A percentile compares a stretch with the other conserved stretches of the same genome.
These are phyloP conservation scores for Hyles euphorbiae DNA, from an alignment of 1,140 invertebrate species.

Conservation along the genomic window DNA sequence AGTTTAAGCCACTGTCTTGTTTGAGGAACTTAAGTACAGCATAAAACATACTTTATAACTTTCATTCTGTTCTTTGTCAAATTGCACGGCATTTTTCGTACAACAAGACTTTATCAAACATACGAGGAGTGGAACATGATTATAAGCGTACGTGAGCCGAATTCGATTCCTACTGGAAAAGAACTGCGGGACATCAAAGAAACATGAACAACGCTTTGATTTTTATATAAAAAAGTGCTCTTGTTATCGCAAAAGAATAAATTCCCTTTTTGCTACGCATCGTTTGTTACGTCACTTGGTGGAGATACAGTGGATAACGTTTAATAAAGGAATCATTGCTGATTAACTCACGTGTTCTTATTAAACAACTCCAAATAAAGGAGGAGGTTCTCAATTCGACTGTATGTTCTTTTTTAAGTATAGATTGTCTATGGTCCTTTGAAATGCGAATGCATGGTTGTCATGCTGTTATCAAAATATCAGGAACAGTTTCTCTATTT, in stretches of 20 bases:
- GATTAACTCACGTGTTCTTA: too few species aligned
- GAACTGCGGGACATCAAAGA: conserved; percentile 57
- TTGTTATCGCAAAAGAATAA: conserved; percentile 48
- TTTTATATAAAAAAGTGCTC: conserved; percentile 53
- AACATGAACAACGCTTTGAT: conserved; percentile 49
- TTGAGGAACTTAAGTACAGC: too few species aligned
- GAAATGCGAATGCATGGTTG: too few species aligned
- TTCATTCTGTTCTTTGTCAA: conserved; percentile 24
- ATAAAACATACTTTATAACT: conserved; percentile 6
- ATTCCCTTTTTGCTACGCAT: conserved; percentile 26
- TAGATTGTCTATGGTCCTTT: too few species aligned
- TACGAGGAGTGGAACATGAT: conserved; percentile 62
- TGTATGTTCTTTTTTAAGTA: too few species aligned
- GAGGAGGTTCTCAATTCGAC: too few species aligned
- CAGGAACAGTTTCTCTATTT: too few species aligned
- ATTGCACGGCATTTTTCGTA: conserved; percentile 52
- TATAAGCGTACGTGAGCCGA: conserved; percentile 57
- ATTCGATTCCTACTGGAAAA: conserved; percentile 34
- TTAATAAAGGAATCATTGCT: too few species aligned
- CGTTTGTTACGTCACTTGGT: conserved; percentile 23
- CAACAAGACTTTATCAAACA: conserved; percentile 63
- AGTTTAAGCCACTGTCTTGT: too few species aligned
- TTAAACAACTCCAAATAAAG: too few species aligned
- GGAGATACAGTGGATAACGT: not conserved
- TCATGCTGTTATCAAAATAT: too few species aligned